Conservation (phyloP, 2,888 invertebrate genomes). For the Rapana venosa region DNA sequence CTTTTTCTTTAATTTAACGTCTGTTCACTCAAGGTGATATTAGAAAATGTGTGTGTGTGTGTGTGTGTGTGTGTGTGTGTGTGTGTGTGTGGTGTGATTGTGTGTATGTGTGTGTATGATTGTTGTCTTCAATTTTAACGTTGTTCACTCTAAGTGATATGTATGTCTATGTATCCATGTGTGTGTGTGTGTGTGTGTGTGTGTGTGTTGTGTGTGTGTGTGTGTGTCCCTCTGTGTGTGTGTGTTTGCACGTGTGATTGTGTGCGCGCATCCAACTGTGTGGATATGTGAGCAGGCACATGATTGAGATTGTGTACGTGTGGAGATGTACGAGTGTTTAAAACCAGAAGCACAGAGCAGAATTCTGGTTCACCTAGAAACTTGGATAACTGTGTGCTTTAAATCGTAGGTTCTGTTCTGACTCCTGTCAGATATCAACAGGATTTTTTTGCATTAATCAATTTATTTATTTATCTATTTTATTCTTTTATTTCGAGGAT, state of each 20-base stretch:
- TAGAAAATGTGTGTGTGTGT: slow-evolving; percentile 1
- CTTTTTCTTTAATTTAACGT: too few relatives aligned
- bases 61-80: slow-evolving; percentile 1
- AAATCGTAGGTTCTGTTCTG: too few relatives aligned
- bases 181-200: slow-evolving; percentile 1
- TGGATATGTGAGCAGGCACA: not conserved
- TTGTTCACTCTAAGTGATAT: too few relatives aligned
- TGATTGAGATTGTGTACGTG: not conserved
- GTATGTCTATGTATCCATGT: not conserved
- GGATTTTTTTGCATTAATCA: too few relatives aligned
- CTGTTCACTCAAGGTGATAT: too few relatives aligned
- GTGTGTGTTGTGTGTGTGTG: not conserved
- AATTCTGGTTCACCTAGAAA: too few relatives aligned
- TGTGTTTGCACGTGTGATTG: not conserved
- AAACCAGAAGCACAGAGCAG: not conserved
- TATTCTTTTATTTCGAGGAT: too few relatives aligned
- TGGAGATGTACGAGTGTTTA: not conserved
- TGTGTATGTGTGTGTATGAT: not conserved
- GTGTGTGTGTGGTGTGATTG: slow-evolving; percentile 1
- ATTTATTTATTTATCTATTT: too few relatives aligned
- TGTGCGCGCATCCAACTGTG: not conserved
- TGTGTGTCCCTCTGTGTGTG: not conserved
- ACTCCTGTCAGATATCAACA: too few relatives aligned
- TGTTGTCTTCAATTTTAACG: too few relatives aligned
- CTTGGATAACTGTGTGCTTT: too few relatives aligned